Evolutionary conservation across 92 coral and sea anemone genomes (phyloP).

Genomic region (Montipora capitata): DNA sequence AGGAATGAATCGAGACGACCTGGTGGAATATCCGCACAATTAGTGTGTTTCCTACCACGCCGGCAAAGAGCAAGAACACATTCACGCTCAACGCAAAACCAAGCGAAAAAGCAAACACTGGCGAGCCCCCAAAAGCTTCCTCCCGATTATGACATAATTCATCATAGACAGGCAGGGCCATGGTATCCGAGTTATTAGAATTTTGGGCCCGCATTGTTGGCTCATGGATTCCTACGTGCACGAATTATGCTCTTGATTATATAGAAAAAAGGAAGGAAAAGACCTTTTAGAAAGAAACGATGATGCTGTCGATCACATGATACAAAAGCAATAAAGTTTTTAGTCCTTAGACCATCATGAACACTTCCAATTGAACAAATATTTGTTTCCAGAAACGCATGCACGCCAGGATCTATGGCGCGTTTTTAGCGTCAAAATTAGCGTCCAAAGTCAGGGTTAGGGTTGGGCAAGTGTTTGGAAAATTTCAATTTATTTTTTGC

Average conservation of each 20-base stretch:
- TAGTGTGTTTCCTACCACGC: slow-evolving; percentile 20
- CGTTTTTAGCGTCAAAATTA: too few relatives aligned
- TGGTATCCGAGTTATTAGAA: not conserved
- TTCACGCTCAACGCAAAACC: not conserved
- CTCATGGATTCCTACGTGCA: not conserved
- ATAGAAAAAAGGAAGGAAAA: too few relatives aligned
- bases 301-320: not conserved
- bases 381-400: too few relatives aligned
- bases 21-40: slow-evolving; percentile 12
- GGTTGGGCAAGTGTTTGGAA: too few relatives aligned
- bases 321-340: too few relatives aligned
- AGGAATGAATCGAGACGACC: slow-evolving; percentile 33
- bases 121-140: not conserved
- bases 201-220: not conserved
- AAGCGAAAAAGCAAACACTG: slow-evolving; percentile 11
- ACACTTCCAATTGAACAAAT: too few relatives aligned
- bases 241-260: not conserved
- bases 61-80: not conserved
- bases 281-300: not conserved
- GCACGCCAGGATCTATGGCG: too few relatives aligned
- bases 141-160: slow-evolving; percentile 14
- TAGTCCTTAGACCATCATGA: too few relatives aligned
- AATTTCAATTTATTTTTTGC: too few relatives aligned
- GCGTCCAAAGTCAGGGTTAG: too few relatives aligned
- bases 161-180: not conserved